These are phyloP conservation scores for Lutraria rhynchaena DNA, from an alignment of 1,140 invertebrate species.

Conservation along the genomic window DNA sequence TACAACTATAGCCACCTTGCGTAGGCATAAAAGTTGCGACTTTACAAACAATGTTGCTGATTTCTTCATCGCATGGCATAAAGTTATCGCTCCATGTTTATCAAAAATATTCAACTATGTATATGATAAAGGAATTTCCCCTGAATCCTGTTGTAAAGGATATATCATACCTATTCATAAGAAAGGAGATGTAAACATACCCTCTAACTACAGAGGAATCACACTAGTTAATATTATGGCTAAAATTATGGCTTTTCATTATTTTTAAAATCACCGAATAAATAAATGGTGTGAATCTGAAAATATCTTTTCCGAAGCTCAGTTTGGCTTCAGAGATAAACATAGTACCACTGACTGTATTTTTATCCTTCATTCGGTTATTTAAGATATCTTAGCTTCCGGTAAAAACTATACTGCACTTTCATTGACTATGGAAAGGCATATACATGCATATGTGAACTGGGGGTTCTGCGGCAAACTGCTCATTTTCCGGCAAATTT, in stretches of 20 bases:
- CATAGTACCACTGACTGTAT: no score
- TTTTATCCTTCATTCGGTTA: no score
- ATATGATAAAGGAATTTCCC: conserved; percentile 3
- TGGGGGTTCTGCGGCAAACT: no score
- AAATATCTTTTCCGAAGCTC: conserved; percentile 13
- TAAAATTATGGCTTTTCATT: conserved; percentile 48
- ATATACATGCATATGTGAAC: no score
- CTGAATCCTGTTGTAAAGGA: conserved; percentile 29
- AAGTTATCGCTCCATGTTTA: neutral
- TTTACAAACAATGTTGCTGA: neutral
- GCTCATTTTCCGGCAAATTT: no score
- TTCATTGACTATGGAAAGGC: no score
- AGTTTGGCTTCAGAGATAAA: no score
- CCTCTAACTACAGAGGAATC: no score
- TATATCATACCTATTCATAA: conserved; percentile 22
- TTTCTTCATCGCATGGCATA: neutral
- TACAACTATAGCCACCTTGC: neutral
- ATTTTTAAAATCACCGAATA: conserved; percentile 15
- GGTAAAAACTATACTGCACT: no score
- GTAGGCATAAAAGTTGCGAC: neutral
- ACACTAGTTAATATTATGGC: conserved; percentile 27
- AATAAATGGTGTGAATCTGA: conserved; percentile 35
- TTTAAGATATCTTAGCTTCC: no score
- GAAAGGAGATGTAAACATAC: conserved; percentile 4
- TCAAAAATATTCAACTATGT: neutral